phyloP scores from a whole-genome alignment of 2,888 invertebrate species.

The Melieria crassipennis region DNA sequence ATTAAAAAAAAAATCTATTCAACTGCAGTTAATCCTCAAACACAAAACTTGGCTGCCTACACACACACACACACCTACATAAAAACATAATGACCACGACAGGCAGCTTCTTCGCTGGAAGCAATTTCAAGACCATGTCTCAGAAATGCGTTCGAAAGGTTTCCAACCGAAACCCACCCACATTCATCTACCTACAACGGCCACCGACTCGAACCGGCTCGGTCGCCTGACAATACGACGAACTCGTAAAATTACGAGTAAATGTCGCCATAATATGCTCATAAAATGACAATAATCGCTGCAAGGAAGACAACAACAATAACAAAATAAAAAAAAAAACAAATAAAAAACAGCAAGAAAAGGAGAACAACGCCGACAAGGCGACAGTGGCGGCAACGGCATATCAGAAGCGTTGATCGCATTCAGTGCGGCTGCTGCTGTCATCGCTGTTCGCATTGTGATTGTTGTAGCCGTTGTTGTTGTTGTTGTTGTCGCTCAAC shows the following conservation, averaged over 20 bases:
- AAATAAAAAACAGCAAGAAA: background rate
- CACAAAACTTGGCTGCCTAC: background rate
- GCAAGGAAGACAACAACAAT: conserved; percentile 15
- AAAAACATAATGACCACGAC: background rate
- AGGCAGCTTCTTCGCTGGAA: too few species aligned
- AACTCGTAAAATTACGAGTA: conserved; percentile 38
- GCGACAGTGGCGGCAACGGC: background rate
- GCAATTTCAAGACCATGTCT: too few species aligned
- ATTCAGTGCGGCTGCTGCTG: conserved; percentile 50
- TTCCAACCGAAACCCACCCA: conserved; percentile 4
- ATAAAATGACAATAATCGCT: conserved; percentile 38
- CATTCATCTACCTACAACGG: conserved; percentile 10
- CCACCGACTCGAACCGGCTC: conserved; percentile 31
- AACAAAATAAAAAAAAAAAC: conserved; percentile 30
- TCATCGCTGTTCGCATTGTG: conserved; percentile 14
- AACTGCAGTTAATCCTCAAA: too few species aligned
- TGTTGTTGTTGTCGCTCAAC: conserved; percentile 23
- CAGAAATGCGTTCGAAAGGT: too few species aligned
- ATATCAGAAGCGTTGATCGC: conserved; percentile 55
- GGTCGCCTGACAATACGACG: conserved; percentile 46
- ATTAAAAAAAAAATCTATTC: too few species aligned
- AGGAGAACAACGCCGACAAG: background rate
- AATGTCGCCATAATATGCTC: conserved; percentile 35
- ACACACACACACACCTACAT: conserved; percentile 12
- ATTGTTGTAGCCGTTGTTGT: conserved; percentile 45